phyloP scores from a whole-genome alignment of 2,797 vertebrate genomes.

The Lepus oiostolus region DNA sequence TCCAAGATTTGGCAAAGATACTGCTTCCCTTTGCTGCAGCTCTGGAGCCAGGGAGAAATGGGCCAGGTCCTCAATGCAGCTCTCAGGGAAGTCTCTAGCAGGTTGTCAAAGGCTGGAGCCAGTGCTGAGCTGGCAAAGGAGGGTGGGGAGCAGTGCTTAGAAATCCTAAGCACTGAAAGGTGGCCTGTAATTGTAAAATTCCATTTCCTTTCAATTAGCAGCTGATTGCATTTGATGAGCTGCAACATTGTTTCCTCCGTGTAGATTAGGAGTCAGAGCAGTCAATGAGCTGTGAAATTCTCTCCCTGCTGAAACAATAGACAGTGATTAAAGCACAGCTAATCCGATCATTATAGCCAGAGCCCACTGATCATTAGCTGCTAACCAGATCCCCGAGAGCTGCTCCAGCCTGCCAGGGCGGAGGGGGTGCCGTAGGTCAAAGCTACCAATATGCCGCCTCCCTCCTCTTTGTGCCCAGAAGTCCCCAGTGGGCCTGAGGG shows the following conservation, averaged over 20 bases:
- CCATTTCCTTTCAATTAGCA: constrained; percentile 87
- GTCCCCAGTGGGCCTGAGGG: constrained; percentile 3
- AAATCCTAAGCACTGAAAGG: constrained; percentile 84
- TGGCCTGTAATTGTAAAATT: constrained; percentile 87
- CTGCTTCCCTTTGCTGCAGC: constrained; percentile 60
- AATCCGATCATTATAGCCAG: constrained; percentile 85
- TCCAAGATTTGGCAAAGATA: neutral
- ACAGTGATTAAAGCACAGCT: constrained; percentile 85
- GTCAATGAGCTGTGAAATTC: constrained; percentile 87
- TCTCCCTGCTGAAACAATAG: constrained; percentile 86
- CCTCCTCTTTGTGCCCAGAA: constrained; percentile 39
- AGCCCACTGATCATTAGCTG: constrained; percentile 83
- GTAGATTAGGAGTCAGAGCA: constrained; percentile 86
- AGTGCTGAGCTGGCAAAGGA: constrained; percentile 77
- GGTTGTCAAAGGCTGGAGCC: constrained; percentile 80
- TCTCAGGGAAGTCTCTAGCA: constrained; percentile 79
- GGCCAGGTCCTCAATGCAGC: constrained; percentile 74
- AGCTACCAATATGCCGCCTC: neutral
- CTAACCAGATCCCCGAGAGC: constrained; percentile 79
- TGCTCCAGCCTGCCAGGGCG: constrained; percentile 31
- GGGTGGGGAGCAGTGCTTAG: constrained; percentile 80
- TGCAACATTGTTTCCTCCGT: constrained; percentile 86
- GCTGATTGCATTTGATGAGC: constrained; percentile 88
- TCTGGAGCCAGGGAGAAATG: constrained; percentile 68
- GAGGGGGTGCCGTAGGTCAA: constrained; percentile 70